Evolutionary conservation across 2,113 vertebrate genomes (phyloP), one percentile per base, ranked within the genome.

Genomic region (Mellivora capensis): DNA sequence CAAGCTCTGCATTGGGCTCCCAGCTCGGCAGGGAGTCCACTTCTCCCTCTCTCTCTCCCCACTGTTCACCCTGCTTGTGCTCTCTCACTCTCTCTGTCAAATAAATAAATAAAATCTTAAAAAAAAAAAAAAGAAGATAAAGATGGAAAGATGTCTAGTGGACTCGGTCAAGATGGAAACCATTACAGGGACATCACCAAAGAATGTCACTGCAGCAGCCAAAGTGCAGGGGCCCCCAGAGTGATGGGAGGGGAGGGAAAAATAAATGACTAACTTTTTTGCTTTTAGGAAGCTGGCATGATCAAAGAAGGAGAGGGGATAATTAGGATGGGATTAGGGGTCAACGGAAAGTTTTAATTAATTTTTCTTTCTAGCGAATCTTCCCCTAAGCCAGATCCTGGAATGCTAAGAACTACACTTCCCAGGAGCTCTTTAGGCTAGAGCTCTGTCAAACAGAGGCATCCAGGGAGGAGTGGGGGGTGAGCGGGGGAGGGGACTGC

Each of bases 401-500:
- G 25, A 62, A 72, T 3, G 1, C 72, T 77, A 62, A 42, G 25
- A 82, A 47, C 2, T 29, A 3, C 10, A 14, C 6, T 25, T 83
- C 77, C 44, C 6, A 39, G 64, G 34, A 0, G 2, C n/a, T 88
- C 77, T 69, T 42, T 71, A 14, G 31, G 9, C 69, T 34, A 29
- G 29, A n/a, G 29, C 54, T 31, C 42, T 90, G 67, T n/a, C 18
- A 54, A 44, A 25, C 34, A 52, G 34, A 69, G 14, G 39, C 27
- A 11, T 34, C 27, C 8, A 1, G 7, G 37, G 34, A 37, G 84
- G 49, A 7, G 37, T 1, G 6, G 39, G 47, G 44, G n/a, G 39
- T 7, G 20, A 87, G 17, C 27, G 0, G 2, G 0, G 25, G 57
- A 25, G 57, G 1, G 4, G 3, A 0, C 7, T 4, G 7, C 5